Evolutionary conservation across 2,888 invertebrate genomes (phyloP).

Genomic region (Desoria tigrina): DNA sequence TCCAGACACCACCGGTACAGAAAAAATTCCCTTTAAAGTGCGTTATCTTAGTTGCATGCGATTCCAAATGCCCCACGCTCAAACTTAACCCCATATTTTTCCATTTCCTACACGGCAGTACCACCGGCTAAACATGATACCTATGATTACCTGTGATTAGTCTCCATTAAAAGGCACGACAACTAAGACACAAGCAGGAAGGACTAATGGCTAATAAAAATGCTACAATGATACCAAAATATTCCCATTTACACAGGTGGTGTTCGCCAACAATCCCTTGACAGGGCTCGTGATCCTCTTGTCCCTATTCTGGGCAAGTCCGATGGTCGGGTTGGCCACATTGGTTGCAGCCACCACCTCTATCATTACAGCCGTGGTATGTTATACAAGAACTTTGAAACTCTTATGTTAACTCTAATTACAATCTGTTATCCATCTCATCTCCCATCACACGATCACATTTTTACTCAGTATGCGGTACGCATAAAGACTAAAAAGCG

Average conservation of each 20-base stretch:
- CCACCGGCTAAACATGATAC: no score
- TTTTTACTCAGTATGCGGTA: not conserved
- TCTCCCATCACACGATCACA: not conserved
- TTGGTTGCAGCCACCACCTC: slow-evolving; percentile 44
- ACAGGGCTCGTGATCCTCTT: slow-evolving; percentile 58
- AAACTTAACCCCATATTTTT: no score
- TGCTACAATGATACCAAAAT: not conserved
- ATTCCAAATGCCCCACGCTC: no score
- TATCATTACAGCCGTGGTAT: slow-evolving; percentile 51
- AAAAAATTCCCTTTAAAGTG: no score
- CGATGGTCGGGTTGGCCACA: slow-evolving; percentile 48
- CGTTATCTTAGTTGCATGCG: no score
- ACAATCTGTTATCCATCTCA: not conserved
- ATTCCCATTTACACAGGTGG: slow-evolving; percentile 55
- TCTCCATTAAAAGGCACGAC: no score
- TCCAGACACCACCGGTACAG: no score
- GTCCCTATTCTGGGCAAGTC: slow-evolving; percentile 55
- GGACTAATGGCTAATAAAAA: no score
- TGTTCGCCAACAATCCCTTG: slow-evolving; percentile 59
- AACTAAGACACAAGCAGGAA: no score
- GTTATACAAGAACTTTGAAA: slow-evolving; percentile 1
- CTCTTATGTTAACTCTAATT: not conserved
- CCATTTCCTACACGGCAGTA: no score
- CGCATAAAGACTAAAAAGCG: no score
- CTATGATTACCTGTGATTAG: no score